Evolutionary conservation across 2,888 invertebrate species (phyloP), one percentile per base, ranked within the genome.

Genomic region (Protonemura montana): DNA sequence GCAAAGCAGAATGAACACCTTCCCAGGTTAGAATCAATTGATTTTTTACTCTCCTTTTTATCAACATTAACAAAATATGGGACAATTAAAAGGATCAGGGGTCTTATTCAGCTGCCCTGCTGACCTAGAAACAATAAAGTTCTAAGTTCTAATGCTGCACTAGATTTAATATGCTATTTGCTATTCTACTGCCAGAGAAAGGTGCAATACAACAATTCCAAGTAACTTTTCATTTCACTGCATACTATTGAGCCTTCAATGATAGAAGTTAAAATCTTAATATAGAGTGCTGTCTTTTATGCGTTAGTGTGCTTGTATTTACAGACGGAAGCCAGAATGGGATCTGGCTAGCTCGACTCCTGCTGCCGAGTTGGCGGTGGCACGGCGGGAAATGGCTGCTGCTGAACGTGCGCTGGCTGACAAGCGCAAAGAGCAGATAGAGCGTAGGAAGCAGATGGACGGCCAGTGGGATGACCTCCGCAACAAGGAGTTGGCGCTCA

Each of bases 271-370:
- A 25, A 2, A 26, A 76, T 26, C 26, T 3, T 7, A 35, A 25
- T 5, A 5, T 7, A 76, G 5, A 76, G 21, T 3, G 26, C 26
- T 26, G 26, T 13, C n/a, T 3, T 7, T 25, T 7, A 76, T 5
- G 76, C n/a, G n/a, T n/a, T n/a, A n/a, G n/a, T n/a, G n/a, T n/a
- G n/a, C n/a, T n/a, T n/a, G n/a, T n/a, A n/a, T n/a, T 27, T 13
- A 2, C 88, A 94, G 94, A 89, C 93, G 93, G 89, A 93, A 93
- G 90, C 94, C 94, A 89, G 93, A 93, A 92, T 94, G 94, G 94
- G 94, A 94, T 89, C 91, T 93, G 0, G 92, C 94, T 0, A 93
- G 94, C 0, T 91, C 92, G 0, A 93, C 93, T 0, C 93, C 94
- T 0, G 92, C 93, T 84, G 92, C 93, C 2, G 91, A 94, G 87